Evolutionary conservation across 2,113 vertebrate genomes (phyloP), one percentile per base, ranked within the genome.

Genomic region (Cardinalis cardinalis): DNA sequence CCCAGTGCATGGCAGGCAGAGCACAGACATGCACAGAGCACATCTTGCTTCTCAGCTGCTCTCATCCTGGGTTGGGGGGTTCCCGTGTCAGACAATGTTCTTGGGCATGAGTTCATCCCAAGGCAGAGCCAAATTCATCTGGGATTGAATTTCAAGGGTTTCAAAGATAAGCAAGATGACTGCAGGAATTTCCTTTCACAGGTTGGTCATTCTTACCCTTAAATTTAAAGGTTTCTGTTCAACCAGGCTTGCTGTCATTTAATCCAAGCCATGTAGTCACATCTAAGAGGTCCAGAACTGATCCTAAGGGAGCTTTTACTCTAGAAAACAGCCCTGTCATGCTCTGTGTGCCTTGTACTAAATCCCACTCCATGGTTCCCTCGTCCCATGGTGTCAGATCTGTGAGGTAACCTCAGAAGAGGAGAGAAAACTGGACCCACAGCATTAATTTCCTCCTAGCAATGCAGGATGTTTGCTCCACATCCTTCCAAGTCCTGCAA

Each of bases 1-100:
- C 29, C 12, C 26, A 34, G 5, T 7, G 24, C 6, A 0, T 4
- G 12, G 49, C 52, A 78, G 26, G 10, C 40, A 48, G 46, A 60
- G 60, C 40, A 15, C 40, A 24, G 9, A 6, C 5, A 15, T 0
- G 6, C 65, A 16, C 26, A 23, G 34, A 55, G 31, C 21, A 24
- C 10, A 7, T 5, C 7, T 26, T 68, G 44, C 8, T 61, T 10
- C 68, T 43, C 48, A 36, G 29, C 10, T 76, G 8, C 34, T 58
- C 13, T 38, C 7, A 6, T 8, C 5, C 15, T 48, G 29, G 2
- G 2, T 5, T 52, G 32, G 36, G 18, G 25, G 7, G 8, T 79
- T 41, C n/a, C 36, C 10, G 58, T 38, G 44, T 24, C 26, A 40
- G n/a, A 10, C 17, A 71, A 7, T 28, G 17, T 25, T 69, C 63